Evolutionary conservation across 1,140 invertebrate species (phyloP).

Genomic region (Panagrolaimus sp.): DNA sequence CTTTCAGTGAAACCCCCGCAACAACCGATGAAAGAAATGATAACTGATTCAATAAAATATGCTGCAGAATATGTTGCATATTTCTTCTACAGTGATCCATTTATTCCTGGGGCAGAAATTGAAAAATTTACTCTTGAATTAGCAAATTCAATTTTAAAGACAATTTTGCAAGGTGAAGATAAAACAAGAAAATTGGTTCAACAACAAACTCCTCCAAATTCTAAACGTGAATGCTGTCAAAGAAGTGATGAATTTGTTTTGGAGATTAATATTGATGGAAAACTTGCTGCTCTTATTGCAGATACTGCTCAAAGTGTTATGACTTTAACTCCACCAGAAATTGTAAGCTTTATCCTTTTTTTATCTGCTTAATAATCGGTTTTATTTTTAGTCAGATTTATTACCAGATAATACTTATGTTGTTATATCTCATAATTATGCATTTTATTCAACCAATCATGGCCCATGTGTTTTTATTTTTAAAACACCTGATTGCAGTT

Average conservation of each 20-base stretch:
- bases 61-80: neutral
- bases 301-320: neutral
- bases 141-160: too few species aligned
- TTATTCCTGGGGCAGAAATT: neutral
- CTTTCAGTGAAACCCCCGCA: too few species aligned
- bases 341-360: neutral
- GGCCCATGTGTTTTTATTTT: too few species aligned
- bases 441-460: neutral
- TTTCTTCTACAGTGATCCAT: neutral
- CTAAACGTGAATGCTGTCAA: neutral
- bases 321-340: neutral
- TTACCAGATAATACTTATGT: conserved; percentile 1
- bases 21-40: too few species aligned
- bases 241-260: neutral
- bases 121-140: too few species aligned
- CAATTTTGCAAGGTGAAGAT: too few species aligned
- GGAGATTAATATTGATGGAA: neutral
- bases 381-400: conserved; percentile 2
- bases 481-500: too few species aligned
- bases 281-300: neutral
- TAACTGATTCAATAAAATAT: neutral
- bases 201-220: neutral
- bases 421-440: neutral
- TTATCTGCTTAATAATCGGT: too few species aligned
- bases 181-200: too few species aligned